These are phyloP conservation scores for Sanderia malayensis DNA, from an alignment of 30 jellyfish, hydroid and myxozoan species.

Conservation along the genomic window DNA sequence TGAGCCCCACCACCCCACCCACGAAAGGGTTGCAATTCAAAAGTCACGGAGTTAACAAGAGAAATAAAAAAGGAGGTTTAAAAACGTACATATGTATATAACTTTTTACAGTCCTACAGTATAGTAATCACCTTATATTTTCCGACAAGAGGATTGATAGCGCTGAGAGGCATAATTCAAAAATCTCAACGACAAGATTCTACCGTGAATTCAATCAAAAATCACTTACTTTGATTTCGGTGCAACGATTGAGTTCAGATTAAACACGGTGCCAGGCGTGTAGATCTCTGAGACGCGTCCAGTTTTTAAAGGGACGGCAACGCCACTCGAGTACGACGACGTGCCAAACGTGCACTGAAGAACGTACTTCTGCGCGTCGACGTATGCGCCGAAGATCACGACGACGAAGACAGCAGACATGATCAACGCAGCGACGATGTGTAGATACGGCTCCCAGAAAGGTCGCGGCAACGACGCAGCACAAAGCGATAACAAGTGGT, in stretches of 20 bases:
- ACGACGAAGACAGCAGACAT: constrained; percentile 85
- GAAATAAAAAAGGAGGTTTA: too few species aligned
- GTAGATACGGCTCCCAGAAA: constrained; percentile 97
- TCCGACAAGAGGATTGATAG: too few species aligned
- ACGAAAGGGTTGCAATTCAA: too few species aligned
- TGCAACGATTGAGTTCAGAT: constrained; percentile 74
- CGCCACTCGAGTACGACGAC: constrained; percentile 64
- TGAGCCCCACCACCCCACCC: too few species aligned
- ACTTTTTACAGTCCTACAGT: too few species aligned
- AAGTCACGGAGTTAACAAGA: too few species aligned
- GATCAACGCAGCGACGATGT: constrained; percentile 80
- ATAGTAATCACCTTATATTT: too few species aligned
- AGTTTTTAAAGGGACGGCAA: too few species aligned
- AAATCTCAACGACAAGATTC: too few species aligned
- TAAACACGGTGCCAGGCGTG: constrained; percentile 87
- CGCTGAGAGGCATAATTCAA: too few species aligned
- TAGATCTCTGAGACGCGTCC: constrained; percentile 70
- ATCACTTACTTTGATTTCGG: constrained; percentile 73
- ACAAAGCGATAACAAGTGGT: constrained; percentile 91
- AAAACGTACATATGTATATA: too few species aligned
- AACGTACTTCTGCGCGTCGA: constrained; percentile 98
- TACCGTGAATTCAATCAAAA: too few species aligned
- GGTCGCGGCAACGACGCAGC: constrained; percentile 96
- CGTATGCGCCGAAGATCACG: constrained; percentile 86
- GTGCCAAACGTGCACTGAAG: constrained; percentile 96